phyloP scores from a whole-genome alignment of 2,888 invertebrate genomes.

The Hyposoter dolosus region DNA sequence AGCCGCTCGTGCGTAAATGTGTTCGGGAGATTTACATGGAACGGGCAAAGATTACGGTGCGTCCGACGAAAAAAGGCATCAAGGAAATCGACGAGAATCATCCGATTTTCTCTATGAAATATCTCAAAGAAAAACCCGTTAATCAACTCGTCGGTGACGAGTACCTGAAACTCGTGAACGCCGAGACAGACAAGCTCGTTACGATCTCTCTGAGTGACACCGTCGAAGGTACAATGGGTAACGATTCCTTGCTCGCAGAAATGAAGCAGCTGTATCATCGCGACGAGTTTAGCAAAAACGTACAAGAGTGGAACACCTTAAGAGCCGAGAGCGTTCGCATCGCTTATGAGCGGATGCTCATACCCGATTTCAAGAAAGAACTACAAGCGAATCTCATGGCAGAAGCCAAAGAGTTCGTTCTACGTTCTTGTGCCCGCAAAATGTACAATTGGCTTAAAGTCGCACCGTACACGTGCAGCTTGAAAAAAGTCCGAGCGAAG shows the following conservation, averaged over 20 bases:
- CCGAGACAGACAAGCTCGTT: constrained; percentile 91
- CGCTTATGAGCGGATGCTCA: constrained; percentile 89
- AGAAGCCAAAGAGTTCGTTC: constrained; percentile 93
- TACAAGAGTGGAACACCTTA: constrained; percentile 96
- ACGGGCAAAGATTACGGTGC: constrained; percentile 91
- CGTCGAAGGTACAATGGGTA: constrained; percentile 88
- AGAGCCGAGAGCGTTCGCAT: constrained; percentile 94
- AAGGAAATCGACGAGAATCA: constrained; percentile 98
- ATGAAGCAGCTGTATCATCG: constrained; percentile 93
- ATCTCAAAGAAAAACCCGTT: constrained; percentile 95
- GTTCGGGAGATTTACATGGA: constrained; percentile 94
- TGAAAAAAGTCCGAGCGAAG: not conserved
- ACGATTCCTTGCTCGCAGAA: constrained; percentile 88
- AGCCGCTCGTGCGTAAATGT: constrained; percentile 93
- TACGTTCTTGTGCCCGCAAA: constrained; percentile 92
- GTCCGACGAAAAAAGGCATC: constrained; percentile 94
- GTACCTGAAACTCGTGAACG: constrained; percentile 92
- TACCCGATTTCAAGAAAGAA: constrained; percentile 95
- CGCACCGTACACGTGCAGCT: constrained; percentile 91
- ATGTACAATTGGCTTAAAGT: constrained; percentile 94
- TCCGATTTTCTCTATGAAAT: constrained; percentile 93
- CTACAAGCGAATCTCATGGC: constrained; percentile 90
- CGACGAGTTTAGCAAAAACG: constrained; percentile 96
- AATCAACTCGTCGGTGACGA: constrained; percentile 94
- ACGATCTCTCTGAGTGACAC: constrained; percentile 90